Evolutionary conservation across 2,797 vertebrate species (phyloP).

Genomic region (Phoxinus dragarum): DNA sequence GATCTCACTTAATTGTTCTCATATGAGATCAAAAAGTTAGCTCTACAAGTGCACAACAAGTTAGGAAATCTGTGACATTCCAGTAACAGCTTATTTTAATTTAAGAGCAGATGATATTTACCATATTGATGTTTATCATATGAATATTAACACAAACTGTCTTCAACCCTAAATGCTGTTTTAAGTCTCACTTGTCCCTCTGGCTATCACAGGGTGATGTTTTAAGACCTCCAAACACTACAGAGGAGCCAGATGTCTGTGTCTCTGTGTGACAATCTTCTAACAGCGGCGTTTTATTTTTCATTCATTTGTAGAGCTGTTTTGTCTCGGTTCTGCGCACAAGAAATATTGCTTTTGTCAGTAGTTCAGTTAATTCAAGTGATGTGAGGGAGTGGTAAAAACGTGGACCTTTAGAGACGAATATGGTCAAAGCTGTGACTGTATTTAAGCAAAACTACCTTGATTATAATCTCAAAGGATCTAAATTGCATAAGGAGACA

Average conservation of each 20-base stretch:
- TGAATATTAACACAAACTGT: conserved; percentile 49
- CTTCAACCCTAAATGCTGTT: conserved; percentile 22
- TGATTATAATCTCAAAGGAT: conserved; percentile 45
- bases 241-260: conserved; percentile 29
- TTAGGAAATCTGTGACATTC: conserved; percentile 49
- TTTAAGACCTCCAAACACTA: conserved; percentile 38
- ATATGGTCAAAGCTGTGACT: conserved; percentile 26
- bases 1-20: conserved; percentile 12
- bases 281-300: conserved; percentile 33
- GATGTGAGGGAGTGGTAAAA: not conserved
- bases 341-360: conserved; percentile 40
- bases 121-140: conserved; percentile 53
- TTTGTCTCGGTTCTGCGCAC: conserved; percentile 46
- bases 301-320: conserved; percentile 46
- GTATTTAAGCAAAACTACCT: conserved; percentile 50
- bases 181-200: conserved; percentile 13
- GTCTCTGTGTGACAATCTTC: conserved; percentile 42
- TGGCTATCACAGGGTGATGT: conserved; percentile 18
- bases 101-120: conserved; percentile 55
- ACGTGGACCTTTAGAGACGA: not conserved
- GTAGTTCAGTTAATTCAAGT: conserved; percentile 7
- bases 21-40: conserved; percentile 52
- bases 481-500: conserved; percentile 12
- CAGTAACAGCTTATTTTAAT: conserved; percentile 58
- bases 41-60: conserved; percentile 28